Evolutionary conservation across 2,113 vertebrate species (phyloP), one percentile per base, ranked within the genome.

Genomic region (Eulemur rufifrons): DNA sequence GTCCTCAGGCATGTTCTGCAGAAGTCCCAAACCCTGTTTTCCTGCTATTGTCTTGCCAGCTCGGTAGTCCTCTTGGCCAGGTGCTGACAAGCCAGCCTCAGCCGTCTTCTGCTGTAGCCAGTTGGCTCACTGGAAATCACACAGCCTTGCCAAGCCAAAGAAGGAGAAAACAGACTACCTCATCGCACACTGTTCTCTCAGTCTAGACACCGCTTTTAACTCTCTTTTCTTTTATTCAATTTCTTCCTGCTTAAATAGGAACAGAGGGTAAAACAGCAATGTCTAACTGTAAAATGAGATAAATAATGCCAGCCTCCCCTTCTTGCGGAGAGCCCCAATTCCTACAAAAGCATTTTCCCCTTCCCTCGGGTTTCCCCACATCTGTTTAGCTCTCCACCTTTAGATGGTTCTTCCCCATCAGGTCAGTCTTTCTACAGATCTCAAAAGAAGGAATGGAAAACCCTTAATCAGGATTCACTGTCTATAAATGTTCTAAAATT

Each of bases 301-400:
- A 39, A 64, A 77, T 3, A 4, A 71, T 34, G 15, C 20, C 25
- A 59, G 2, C 4, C 9, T 63, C n/a, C 11, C 5, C 2, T 87
- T 82, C 23, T 27, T 42, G 0, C 5, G 87, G 17, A 27, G 21
- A 69, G 10, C 21, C 47, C 34, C 14, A 29, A 6, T 56, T 54
- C 76, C 54, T 47, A 8, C 7, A 14, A 29, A 1, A 64, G 6
- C 12, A 15, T 1, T 3, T 25, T 71, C 20, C 1, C 14, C 3
- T 29, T 42, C 8, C 13, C 23, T 42, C 12, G 9, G 29, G 27
- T 25, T 80, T 68, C 15, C 13, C 32, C 37, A 9, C 32, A 7
- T 76, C 8, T 34, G 21, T 14, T 73, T 78, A 42, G 6, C 27
- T 64, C 25, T 29, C 25, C 0, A 2, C 4, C 27, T 32, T 87